phyloP scores from a whole-genome alignment of 2,113 vertebrate genomes.

The Rallus limicola region DNA sequence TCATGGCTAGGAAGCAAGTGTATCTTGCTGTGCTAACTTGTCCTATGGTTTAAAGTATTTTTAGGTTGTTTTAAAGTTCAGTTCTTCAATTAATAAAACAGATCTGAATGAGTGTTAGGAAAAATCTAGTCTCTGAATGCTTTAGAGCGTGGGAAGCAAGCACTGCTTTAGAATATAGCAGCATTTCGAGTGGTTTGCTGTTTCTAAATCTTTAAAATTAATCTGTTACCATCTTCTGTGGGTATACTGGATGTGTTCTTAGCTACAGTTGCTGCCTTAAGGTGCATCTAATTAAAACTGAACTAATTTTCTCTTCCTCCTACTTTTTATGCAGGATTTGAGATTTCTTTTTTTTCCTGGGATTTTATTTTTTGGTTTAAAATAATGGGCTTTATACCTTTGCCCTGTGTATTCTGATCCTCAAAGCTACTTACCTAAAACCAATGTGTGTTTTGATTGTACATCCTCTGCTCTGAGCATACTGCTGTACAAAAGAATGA shows the following conservation, averaged over 20 bases:
- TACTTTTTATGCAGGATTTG: not conserved
- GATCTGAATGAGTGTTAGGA: not conserved
- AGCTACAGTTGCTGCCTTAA: not conserved
- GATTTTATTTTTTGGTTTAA: not conserved
- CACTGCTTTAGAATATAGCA: not conserved
- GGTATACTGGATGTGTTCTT: not conserved
- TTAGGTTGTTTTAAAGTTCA: not conserved
- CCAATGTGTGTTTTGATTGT: not conserved
- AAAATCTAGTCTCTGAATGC: not conserved
- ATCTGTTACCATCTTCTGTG: not conserved
- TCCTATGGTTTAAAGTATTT: not conserved
- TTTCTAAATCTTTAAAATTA: not conserved
- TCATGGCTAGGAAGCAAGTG: not conserved
- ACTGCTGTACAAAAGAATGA: not conserved
- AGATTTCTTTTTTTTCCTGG: fast-evolving
- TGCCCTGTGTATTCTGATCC: not conserved
- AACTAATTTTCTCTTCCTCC: not conserved
- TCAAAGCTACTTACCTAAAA: not conserved
- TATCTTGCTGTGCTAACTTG: not conserved
- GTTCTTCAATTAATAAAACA: not conserved
- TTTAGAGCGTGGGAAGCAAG: not conserved
- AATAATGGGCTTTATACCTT: not conserved
- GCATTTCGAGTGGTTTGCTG: not conserved
- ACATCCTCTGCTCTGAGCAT: not conserved
- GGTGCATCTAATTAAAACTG: not conserved